phyloP scores from a whole-genome alignment of 2,888 invertebrate species.

The Balanococcus diminutus region DNA sequence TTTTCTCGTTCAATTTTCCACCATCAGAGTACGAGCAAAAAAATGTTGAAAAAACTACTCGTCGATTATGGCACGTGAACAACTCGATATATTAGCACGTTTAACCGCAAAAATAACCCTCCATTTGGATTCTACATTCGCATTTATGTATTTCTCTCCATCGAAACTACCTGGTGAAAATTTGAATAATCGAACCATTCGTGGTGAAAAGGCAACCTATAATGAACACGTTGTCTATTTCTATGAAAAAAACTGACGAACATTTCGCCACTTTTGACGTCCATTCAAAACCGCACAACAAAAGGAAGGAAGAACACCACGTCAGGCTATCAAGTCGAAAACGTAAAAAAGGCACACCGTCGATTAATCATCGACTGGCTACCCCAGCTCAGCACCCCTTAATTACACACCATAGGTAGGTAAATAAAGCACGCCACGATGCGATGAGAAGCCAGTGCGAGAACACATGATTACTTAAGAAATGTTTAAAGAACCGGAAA shows the following conservation, averaged over 20 bases:
- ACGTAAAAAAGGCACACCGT: neutral
- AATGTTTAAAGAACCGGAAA: constrained; percentile 23
- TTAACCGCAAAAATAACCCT: neutral
- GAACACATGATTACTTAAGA: constrained; percentile 1
- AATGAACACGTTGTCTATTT: neutral
- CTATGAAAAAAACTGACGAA: neutral
- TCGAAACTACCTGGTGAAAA: neutral
- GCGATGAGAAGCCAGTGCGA: neutral
- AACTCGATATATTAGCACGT: neutral
- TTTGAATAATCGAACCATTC: neutral
- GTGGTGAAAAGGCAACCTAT: neutral
- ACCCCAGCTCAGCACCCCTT: neutral
- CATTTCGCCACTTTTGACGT: neutral
- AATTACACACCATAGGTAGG: neutral
- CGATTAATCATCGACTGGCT: neutral
- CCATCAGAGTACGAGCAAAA: neutral
- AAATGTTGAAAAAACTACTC: neutral
- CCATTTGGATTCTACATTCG: neutral
- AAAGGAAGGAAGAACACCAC: neutral
- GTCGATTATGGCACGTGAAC: neutral
- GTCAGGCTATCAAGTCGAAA: neutral
- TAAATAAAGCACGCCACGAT: neutral
- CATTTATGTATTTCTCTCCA: too few relatives aligned
- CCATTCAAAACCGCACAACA: neutral
- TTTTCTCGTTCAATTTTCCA: neutral